Evolutionary conservation across 1,140 invertebrate genomes (phyloP).

Genomic region (Drosophila orena): DNA sequence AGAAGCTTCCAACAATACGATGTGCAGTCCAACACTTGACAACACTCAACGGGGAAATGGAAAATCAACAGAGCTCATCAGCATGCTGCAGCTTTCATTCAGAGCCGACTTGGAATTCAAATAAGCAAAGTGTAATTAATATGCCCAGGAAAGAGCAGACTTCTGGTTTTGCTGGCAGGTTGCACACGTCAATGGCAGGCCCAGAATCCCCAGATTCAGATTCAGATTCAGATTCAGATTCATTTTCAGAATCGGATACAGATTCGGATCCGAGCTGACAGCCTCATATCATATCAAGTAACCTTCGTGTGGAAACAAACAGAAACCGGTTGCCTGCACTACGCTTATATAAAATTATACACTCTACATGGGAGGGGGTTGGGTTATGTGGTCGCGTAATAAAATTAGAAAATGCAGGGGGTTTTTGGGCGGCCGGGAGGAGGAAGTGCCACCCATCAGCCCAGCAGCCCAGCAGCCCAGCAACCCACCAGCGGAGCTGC

Average conservation of each 20-base stretch:
- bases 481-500: conserved; percentile 46
- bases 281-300: conserved; percentile 72
- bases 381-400: conserved; percentile 50
- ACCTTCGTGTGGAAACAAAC: conserved; percentile 70
- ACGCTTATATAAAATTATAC: conserved; percentile 25
- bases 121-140: conserved; percentile 41
- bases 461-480: conserved; percentile 14
- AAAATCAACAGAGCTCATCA: conserved; percentile 25
- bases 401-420: conserved; percentile 65
- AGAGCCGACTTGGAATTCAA: conserved; percentile 22
- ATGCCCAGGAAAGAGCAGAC: conserved; percentile 28
- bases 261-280: conserved; percentile 28
- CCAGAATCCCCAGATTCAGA: conserved; percentile 20
- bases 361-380: conserved; percentile 31
- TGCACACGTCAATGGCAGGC: conserved; percentile 49
- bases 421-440: conserved; percentile 1
- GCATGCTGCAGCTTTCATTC: conserved; percentile 30
- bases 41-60: conserved; percentile 14
- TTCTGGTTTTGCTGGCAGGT: conserved; percentile 33
- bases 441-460: conserved; percentile 18
- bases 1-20: conserved; percentile 8
- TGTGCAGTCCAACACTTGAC: conserved; percentile 1
- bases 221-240: too few species aligned
- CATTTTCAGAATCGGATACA: background rate
- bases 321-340: conserved; percentile 68